A percentile compares a stretch with the other conserved stretches of the same genome.
Conservation (phyloP, 2,113 vertebrate genomes). For the Emberiza fucata region DNA sequence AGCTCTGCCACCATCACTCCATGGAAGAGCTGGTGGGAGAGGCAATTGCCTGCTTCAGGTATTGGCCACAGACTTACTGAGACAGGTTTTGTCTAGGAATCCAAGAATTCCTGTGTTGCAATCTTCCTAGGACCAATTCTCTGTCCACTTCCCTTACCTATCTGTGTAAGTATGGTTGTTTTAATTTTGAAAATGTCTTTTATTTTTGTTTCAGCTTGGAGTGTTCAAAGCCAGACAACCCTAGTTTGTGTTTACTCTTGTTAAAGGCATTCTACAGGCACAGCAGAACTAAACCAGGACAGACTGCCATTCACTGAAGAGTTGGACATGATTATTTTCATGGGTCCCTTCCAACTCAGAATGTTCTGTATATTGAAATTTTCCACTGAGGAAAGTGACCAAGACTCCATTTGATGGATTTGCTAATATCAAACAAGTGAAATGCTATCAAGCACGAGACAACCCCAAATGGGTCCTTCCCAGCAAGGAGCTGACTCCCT, state of each 20-base stretch:
- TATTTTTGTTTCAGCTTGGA: neutral
- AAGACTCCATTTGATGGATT: neutral
- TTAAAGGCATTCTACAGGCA: neutral
- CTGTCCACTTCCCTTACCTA: neutral
- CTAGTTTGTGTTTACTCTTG: neutral
- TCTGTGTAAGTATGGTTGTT: neutral
- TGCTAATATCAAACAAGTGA: neutral
- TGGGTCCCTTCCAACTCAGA: neutral
- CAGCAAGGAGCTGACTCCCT: neutral
- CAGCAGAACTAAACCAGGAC: neutral
- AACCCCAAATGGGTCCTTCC: neutral
- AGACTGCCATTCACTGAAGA: neutral
- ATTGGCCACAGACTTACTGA: constrained; percentile 41
- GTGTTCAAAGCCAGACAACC: neutral
- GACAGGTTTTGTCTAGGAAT: constrained; percentile 29
- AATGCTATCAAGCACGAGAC: neutral
- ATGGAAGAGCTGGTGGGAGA: neutral
- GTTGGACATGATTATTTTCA: neutral
- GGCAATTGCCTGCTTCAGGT: neutral
- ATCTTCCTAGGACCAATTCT: neutral
- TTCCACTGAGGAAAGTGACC: neutral
- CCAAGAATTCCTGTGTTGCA: neutral
- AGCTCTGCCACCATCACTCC: neutral
- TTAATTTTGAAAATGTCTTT: neutral
- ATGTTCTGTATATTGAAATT: neutral